phyloP scores from a whole-genome alignment of 2,113 vertebrate genomes.

The Motacilla alba region DNA sequence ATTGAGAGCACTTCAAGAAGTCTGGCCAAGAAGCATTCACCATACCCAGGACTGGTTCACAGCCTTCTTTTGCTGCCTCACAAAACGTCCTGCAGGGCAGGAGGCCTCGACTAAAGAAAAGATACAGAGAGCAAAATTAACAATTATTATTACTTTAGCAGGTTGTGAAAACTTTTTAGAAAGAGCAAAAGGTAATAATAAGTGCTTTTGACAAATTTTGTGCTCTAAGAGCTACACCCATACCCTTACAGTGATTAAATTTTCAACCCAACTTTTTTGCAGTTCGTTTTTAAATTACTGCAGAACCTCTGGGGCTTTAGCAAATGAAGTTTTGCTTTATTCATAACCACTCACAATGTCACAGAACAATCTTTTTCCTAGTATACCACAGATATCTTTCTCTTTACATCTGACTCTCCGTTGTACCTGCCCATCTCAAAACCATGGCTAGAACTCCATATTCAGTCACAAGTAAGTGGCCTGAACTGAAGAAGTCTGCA shows the following conservation, averaged over 20 bases:
- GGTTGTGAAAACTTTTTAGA: background rate
- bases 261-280: background rate
- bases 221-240: background rate
- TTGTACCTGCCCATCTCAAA: background rate
- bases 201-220: background rate
- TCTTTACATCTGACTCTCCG: background rate
- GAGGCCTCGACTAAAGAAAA: conserved; percentile 63
- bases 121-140: conserved; percentile 21
- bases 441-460: background rate
- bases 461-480: background rate
- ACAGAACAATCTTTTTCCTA: background rate
- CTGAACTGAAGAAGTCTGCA: background rate
- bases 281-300: background rate
- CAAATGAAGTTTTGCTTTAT: background rate
- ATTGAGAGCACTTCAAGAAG: conserved; percentile 92
- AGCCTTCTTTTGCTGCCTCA: conserved; percentile 89
- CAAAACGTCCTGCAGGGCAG: conserved; percentile 91
- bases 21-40: conserved; percentile 93
- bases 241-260: background rate
- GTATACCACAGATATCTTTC: background rate
- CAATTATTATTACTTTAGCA: background rate
- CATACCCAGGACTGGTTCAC: conserved; percentile 89
- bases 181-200: background rate
- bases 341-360: background rate
- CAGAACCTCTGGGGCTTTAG: background rate